Evolutionary conservation across 1,140 invertebrate genomes (phyloP).

Genomic region (Drosophila willistoni): DNA sequence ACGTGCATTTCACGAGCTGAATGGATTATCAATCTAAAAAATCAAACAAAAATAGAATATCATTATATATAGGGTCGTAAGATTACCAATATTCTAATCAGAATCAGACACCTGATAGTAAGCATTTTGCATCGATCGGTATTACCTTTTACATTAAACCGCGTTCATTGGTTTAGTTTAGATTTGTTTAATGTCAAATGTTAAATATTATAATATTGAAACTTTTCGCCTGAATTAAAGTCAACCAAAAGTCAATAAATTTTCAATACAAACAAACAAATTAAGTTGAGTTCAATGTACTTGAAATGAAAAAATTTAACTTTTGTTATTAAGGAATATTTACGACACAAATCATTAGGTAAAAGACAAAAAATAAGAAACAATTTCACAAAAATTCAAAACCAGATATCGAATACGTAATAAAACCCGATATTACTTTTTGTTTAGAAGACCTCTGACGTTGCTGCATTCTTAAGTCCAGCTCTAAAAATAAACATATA

Average conservation of each 20-base stretch:
- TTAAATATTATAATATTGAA: not conserved
- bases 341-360: not conserved
- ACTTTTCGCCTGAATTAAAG: too few relatives aligned
- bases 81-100: constrained; percentile 3
- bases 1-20: constrained; percentile 5
- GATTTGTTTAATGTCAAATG: not conserved
- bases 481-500: too few relatives aligned
- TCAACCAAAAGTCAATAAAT: too few relatives aligned
- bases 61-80: not conserved
- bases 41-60: not conserved
- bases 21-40: not conserved
- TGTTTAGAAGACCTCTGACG: not conserved
- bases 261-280: not conserved
- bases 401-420: too few relatives aligned
- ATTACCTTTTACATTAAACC: not conserved
- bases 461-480: too few relatives aligned
- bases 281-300: not conserved
- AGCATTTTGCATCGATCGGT: not conserved
- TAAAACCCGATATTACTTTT: not conserved
- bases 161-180: not conserved
- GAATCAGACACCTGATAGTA: not conserved
- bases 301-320: not conserved
- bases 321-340: not conserved
- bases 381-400: not conserved
- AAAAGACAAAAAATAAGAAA: not conserved